Evolutionary conservation across 2,888 invertebrate species (phyloP).

Genomic region (Hoplodrina ambigua): DNA sequence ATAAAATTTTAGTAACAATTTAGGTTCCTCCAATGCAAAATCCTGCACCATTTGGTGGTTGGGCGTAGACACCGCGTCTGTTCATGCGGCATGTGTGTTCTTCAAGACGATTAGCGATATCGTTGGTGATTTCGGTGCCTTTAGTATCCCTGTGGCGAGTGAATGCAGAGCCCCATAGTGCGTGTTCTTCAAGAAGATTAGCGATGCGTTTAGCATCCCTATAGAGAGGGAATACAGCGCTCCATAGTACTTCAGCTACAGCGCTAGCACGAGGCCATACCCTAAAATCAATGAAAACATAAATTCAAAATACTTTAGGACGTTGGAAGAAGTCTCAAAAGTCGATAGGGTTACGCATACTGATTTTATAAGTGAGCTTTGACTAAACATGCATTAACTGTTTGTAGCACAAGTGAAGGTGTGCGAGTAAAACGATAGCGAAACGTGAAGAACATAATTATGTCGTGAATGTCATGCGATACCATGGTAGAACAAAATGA

Average conservation of each 20-base stretch:
- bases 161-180: slow-evolving; percentile 12
- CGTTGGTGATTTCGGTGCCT: slow-evolving; percentile 48
- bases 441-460: not conserved
- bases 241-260: no score
- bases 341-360: not conserved
- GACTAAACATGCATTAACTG: not conserved
- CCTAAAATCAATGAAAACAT: slow-evolving; percentile 44
- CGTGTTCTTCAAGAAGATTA: slow-evolving; percentile 78
- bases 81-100: slow-evolving; percentile 92
- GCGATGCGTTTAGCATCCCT: slow-evolving; percentile 66
- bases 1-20: not conserved
- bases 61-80: slow-evolving; percentile 92
- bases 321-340: no score
- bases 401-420: no score
- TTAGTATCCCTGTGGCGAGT: slow-evolving; percentile 37
- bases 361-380: no score
- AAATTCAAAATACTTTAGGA: no score
- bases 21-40: slow-evolving; percentile 73
- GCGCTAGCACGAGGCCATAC: no score
- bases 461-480: not conserved
- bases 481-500: not conserved
- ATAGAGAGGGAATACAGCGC: slow-evolving; percentile 14
- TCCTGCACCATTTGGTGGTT: slow-evolving; percentile 93
- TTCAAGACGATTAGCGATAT: slow-evolving; percentile 74
- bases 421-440: no score